Evolutionary conservation across 2,888 invertebrate species (phyloP).

Genomic region (Pilophorus perplexus): DNA sequence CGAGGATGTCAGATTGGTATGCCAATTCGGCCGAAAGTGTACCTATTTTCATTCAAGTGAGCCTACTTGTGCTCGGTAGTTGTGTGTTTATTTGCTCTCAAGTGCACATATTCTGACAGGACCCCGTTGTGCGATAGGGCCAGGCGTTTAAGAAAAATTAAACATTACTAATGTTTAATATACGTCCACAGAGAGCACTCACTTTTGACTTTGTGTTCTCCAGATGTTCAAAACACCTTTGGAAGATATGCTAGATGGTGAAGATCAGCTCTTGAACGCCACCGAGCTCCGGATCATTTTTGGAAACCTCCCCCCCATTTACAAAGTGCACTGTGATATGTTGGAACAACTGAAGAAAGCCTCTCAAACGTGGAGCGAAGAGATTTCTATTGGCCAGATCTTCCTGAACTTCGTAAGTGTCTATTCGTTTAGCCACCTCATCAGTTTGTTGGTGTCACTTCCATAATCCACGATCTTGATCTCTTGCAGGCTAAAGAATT

Average conservation of each 20-base stretch:
- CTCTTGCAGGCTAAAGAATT: conserved; percentile 47
- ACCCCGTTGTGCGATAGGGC: no score
- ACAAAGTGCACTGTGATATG: conserved; percentile 83
- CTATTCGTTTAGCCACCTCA: background rate
- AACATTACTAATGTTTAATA: background rate
- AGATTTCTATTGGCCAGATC: conserved; percentile 80
- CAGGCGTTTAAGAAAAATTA: no score
- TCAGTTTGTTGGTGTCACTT: background rate
- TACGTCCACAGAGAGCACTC: background rate
- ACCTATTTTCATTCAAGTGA: no score
- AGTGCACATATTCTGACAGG: no score
- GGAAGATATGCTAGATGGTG: conserved; percentile 80
- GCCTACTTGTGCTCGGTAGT: no score
- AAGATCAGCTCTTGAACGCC: conserved; percentile 76
- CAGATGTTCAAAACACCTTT: conserved; percentile 92
- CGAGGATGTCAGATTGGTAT: no score
- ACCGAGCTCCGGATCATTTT: conserved; percentile 94
- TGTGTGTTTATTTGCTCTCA: no score
- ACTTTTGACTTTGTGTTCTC: background rate
- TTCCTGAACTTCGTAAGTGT: conserved; percentile 70
- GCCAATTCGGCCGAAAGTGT: no score
- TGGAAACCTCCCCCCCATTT: conserved; percentile 91
- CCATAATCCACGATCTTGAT: background rate
- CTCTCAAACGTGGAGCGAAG: conserved; percentile 82
- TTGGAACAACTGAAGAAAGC: conserved; percentile 61